phyloP scores from a whole-genome alignment of 1,140 invertebrate genomes.

The Apis dorsata region DNA sequence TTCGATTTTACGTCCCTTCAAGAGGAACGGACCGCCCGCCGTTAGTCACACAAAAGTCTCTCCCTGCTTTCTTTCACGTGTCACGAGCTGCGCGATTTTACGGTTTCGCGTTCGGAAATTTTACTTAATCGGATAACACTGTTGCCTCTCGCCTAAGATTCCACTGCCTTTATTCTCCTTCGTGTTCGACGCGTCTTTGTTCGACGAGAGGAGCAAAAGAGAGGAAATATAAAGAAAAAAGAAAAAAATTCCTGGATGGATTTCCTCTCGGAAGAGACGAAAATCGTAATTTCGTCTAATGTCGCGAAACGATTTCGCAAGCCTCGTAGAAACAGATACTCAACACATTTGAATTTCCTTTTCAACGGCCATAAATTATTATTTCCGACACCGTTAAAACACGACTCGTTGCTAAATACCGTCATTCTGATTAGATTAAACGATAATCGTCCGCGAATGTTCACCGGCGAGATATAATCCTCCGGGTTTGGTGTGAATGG shows the following conservation, averaged over 20 bases:
- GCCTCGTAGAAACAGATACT: neutral
- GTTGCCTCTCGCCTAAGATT: neutral
- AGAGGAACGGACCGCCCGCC: constrained; percentile 52
- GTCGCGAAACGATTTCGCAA: neutral
- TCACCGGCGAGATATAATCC: constrained; percentile 34
- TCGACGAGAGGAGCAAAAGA: neutral
- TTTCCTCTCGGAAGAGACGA: neutral
- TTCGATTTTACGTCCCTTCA: constrained; percentile 56
- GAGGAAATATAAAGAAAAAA: neutral
- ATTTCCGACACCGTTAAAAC: neutral
- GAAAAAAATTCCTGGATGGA: too few relatives aligned
- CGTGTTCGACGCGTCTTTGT: neutral
- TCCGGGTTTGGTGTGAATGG: constrained; percentile 35
- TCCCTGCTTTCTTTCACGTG: constrained; percentile 36
- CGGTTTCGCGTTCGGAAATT: constrained; percentile 29
- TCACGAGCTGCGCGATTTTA: constrained; percentile 47
- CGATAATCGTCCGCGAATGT: neutral
- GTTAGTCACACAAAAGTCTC: constrained; percentile 49
- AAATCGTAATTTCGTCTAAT: neutral
- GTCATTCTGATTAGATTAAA: constrained; percentile 4
- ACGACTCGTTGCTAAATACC: neutral
- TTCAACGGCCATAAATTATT: neutral
- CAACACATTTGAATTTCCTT: neutral
- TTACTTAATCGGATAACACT: constrained; percentile 37
- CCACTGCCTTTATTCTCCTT: neutral